Conservation (phyloP, 1,140 invertebrate species). For the Hypothenemus hampei region DNA sequence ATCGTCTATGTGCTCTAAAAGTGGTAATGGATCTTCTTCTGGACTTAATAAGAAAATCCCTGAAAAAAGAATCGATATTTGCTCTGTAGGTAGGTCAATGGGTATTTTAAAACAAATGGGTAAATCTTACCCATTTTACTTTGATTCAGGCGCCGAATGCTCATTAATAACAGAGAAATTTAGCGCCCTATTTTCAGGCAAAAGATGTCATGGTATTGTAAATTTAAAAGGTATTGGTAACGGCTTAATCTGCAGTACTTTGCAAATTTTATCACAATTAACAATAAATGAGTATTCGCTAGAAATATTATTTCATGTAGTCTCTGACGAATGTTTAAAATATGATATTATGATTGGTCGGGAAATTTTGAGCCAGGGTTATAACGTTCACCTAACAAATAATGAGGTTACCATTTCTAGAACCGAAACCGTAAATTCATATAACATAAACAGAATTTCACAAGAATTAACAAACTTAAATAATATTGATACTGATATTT, state of each 20-base stretch:
- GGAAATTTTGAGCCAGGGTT: conserved; percentile 2
- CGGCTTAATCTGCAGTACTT: neutral
- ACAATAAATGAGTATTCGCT: neutral
- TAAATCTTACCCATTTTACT: neutral
- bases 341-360: conserved; percentile 7
- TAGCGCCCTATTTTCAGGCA: neutral
- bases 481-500: conserved; percentile 4
- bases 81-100: neutral
- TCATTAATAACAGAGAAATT: neutral
- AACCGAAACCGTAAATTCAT: neutral
- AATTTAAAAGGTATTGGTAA: neutral
- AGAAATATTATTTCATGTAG: conserved; percentile 2
- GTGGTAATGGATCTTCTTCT: neutral
- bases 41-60: neutral
- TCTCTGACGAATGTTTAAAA: neutral
- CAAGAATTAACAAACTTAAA: neutral
- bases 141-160: conserved; percentile 4
- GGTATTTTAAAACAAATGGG: neutral
- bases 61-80: neutral
- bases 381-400: no score
- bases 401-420: neutral
- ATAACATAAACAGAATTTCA: neutral
- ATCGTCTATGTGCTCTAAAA: neutral
- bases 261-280: neutral
- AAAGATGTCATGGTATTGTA: neutral